Evolutionary conservation across 2,888 invertebrate species (phyloP), one percentile per base, ranked within the genome.

Genomic region (Adelognathus sp.): DNA sequence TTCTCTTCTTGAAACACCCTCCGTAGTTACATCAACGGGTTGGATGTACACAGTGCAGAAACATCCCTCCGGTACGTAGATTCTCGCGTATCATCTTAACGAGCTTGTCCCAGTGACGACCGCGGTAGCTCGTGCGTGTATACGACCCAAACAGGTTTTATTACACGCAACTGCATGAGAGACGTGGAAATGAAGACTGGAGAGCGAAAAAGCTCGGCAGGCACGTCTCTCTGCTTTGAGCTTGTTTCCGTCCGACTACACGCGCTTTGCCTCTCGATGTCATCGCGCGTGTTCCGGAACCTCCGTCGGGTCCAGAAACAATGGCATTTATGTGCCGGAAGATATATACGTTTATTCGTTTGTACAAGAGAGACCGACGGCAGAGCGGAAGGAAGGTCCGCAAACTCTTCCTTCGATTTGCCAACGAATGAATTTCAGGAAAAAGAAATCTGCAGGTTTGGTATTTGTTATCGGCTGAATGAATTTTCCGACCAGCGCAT

Each of bases 11-110:
- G 9, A 29, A 60, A 61, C 21, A n/a, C 16, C 3, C 18, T 29
- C 44, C 58, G 58, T 36, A 36, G 56, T 75, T 74, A 56, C 58
- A 76, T 67, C 29, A 72, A 46, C 39, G 72, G 29, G 58, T 24
- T 21, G 31, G 29, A 36, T n/a, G 11, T n/a, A 54, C 61, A 11
- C 9, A 50, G 33, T 3, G 44, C 24, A 60, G 36, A 27, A 67
- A 52, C 52, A 52, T 46, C 29, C 50, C 27, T 3, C n/a, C 14
- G 16, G n/a, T 14, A 29, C 27, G 29, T 18, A 27, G 24, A 76
- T 81, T 80, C 76, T 74, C 80, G 79, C 76, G 84, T 80, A 84
- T 83, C 85, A 81, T 85, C 83, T 83, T 85, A 86, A 85, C 85
- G 85, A 85, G 83, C 84, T 78, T 76, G 81, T 82, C 81, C 75